phyloP scores from a whole-genome alignment of 2,797 vertebrate species.

The Microcaecilia unicolor region DNA sequence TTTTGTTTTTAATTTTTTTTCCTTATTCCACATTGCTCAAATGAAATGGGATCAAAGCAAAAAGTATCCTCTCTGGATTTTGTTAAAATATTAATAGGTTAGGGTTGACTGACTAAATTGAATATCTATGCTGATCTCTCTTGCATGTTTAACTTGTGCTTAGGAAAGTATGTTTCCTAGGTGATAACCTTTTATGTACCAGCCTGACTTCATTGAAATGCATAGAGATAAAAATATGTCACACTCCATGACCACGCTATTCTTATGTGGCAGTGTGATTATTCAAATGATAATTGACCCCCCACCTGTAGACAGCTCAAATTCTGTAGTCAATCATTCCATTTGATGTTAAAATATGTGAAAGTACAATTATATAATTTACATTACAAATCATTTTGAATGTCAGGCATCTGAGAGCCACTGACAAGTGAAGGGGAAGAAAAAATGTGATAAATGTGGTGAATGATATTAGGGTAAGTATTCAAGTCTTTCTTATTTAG shows the following conservation, averaged over 20 bases:
- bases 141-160: slow-evolving; percentile 99
- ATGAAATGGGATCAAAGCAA: slow-evolving; percentile 97
- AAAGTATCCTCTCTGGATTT: slow-evolving; percentile 92
- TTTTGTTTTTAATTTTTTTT: slow-evolving; percentile 78
- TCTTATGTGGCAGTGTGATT: slow-evolving; percentile 85
- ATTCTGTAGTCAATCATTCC: slow-evolving; percentile 96
- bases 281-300: slow-evolving; percentile 99
- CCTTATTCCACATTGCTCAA: slow-evolving; percentile 78
- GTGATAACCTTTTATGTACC: slow-evolving; percentile 99
- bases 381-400: slow-evolving; percentile 95
- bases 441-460: slow-evolving; percentile 74
- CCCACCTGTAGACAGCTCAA: slow-evolving; percentile 91
- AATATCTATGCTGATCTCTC: slow-evolving; percentile 99
- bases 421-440: slow-evolving; percentile 49
- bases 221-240: slow-evolving; percentile 99
- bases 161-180: slow-evolving; percentile 99
- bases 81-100: slow-evolving; percentile 99
- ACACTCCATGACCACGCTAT: slow-evolving; percentile 81
- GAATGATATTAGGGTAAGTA: slow-evolving; percentile 77
- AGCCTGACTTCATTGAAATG: slow-evolving; percentile 99
- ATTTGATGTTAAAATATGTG: slow-evolving; percentile 93
- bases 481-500: slow-evolving; percentile 29
- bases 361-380: slow-evolving; percentile 89
- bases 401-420: slow-evolving; percentile 81
- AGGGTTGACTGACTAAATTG: slow-evolving; percentile 99